Percentiles rank a stretch among this genome's conserved stretches.
Evolutionary conservation across 2,888 invertebrate genomes (phyloP).

Genomic region (Drosophila basisetae): DNA sequence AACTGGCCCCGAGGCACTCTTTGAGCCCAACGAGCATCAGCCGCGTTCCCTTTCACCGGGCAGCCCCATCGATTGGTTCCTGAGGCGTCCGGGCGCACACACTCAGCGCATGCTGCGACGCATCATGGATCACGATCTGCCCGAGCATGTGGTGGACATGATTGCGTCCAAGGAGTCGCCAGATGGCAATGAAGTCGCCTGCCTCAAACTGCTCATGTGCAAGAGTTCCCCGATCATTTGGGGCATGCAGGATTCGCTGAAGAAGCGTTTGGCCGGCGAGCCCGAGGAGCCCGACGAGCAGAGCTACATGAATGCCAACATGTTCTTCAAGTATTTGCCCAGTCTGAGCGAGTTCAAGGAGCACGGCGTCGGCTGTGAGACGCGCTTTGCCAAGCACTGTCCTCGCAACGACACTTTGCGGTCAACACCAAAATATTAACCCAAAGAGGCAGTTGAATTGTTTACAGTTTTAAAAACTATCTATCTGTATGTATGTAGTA

Average conservation of each 20-base stretch:
- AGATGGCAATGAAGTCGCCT: constrained; percentile 88
- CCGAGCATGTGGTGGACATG: constrained; percentile 88
- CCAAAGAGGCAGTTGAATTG: background rate
- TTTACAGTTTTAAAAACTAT: constrained; percentile 1
- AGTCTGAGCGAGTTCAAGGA: constrained; percentile 87
- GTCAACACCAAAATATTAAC: background rate
- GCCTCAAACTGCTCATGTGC: constrained; percentile 90
- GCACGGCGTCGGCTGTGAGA: constrained; percentile 88
- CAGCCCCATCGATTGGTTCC: constrained; percentile 88
- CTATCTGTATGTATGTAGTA: background rate
- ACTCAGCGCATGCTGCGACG: constrained; percentile 87
- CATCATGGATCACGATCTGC: constrained; percentile 88
- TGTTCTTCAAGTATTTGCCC: constrained; percentile 88
- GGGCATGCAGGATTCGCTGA: constrained; percentile 90
- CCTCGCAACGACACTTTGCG: constrained; percentile 55
- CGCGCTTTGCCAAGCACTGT: constrained; percentile 86
- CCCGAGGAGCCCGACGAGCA: constrained; percentile 62
- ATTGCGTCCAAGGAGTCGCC: constrained; percentile 86
- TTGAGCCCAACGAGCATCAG: constrained; percentile 68
- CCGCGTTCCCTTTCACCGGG: constrained; percentile 80
- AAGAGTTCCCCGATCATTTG: constrained; percentile 91
- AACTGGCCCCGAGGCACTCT: constrained; percentile 70
- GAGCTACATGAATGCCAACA: constrained; percentile 74
- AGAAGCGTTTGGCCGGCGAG: constrained; percentile 59
- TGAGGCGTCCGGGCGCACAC: constrained; percentile 87